Evolutionary conservation across 2,888 invertebrate species (phyloP), one percentile per base, ranked within the genome.

Genomic region (Hirtodrosophila confusa): DNA sequence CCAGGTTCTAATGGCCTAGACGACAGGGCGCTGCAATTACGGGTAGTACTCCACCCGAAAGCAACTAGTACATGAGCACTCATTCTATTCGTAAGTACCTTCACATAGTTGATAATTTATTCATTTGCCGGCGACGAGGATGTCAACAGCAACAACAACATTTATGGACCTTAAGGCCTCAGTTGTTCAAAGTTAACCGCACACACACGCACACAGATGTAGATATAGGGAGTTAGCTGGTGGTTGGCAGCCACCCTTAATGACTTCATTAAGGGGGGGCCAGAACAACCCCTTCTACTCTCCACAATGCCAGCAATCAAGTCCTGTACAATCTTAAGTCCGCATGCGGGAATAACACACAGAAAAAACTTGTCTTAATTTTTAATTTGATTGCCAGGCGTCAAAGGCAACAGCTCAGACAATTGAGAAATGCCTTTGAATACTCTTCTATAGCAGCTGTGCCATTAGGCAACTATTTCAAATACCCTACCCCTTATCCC

Each of bases 51-150:
- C 48, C 57, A 67, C 36, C 51, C 56, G 47, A 55, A 71, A 29
- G 44, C 67, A 62, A 67, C 61, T 50, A 61, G 35, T 36, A 49
- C 56, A 48, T 48, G 47, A 41, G 72, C 51, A 45, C 72, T 69
- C 72, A 69, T 51, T 44, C 53, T 49, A 43, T 47, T 56, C 50
- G 31, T 61, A 66, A 74, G 73, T 75, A 75, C 74, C 75, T 82
- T 74, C 76, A 67, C 78, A 73, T 74, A 83, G 82, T 85, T 85
- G 80, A 85, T 85, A 86, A 85, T 85, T 85, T 85, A 85, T 85
- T 85, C 87, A 85, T 85, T 82, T 76, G 76, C 76, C 48, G 67
- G 57, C 73, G 55, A 61, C 40, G 50, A n/a, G 50, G 35, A 51
- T 51, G 53, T 43, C 64, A 45, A 54, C 67, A 41, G 8, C 43